Evolutionary conservation across 2,113 vertebrate species (phyloP), one percentile per base, ranked within the genome.

Genomic region (Ondatra zibethicus): DNA sequence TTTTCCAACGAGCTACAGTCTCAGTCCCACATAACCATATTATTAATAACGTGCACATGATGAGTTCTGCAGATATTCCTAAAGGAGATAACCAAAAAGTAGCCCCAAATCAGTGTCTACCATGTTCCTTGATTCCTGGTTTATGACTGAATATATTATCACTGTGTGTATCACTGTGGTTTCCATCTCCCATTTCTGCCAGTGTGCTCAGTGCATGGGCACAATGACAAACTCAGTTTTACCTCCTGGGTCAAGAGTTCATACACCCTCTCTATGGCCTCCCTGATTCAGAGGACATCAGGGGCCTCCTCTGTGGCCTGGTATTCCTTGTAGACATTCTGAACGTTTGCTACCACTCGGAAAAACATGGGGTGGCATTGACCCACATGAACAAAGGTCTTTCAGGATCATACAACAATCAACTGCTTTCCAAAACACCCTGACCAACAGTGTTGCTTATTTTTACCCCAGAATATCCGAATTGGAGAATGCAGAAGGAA

Each of bases 401-500:
- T 68, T 77, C 61, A 11, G 77, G 61, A 66, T 45, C 23, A 33
- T 23, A 36, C 81, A 55, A 89, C 88, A 92, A 92, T 58, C 68
- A 86, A 42, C 63, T 45, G 42, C 47, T 94, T 50, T 47, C 61
- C 29, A 31, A 66, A 70, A 31, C 61, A 36, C 25, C 45, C 1
- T 33, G 55, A 90, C 16, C 27, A 75, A 50, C 5, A 11, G 4
- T 23, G 19, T 63, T 80, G 52, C 45, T 81, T 65, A 92, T 72
- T 90, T 86, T 81, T 21, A 23, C 78, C 7, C 31, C 88, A 72
- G 45, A 77, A 52, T 33, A 66, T 45, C 7, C 68, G 75, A 47
- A 52, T 33, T 81, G 10, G 87, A 58, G 66, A 85, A 94, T 39
- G 29, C 6, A 70, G 90, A 90, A 89, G 87, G 63, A 91, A 94